Conservation (phyloP, 2,113 vertebrate genomes). For the Heterochromis multidens region DNA sequence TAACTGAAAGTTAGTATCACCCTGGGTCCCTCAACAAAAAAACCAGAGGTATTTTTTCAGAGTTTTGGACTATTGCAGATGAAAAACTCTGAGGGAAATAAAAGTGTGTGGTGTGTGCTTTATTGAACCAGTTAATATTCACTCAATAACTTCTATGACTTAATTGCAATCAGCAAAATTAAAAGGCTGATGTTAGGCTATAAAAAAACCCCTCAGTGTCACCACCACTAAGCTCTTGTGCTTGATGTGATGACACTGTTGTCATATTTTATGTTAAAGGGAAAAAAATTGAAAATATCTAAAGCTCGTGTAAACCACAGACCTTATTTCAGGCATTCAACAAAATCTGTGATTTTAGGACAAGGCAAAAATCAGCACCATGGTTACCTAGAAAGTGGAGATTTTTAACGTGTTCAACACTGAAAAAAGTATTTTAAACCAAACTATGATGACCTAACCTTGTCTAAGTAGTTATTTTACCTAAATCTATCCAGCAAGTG, state of each 20-base stretch:
- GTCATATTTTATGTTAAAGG: background rate
- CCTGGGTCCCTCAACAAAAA: background rate
- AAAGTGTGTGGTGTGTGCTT: background rate
- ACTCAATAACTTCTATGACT: no score
- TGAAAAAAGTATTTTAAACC: accelerated
- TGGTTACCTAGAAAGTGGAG: background rate
- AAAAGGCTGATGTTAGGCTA: background rate
- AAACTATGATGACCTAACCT: background rate
- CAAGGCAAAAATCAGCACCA: background rate
- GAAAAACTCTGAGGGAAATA: background rate
- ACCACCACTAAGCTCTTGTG: background rate
- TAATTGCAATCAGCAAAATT: background rate
- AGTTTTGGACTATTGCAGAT: background rate
- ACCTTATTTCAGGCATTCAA: background rate
- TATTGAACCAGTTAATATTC: background rate
- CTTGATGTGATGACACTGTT: background rate
- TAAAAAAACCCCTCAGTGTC: background rate
- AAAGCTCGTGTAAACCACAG: background rate
- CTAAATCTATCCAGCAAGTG: no score
- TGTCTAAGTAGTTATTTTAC: no score
- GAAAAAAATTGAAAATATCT: no score
- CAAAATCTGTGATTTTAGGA: background rate
- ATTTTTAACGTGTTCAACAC: background rate
- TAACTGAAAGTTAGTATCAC: background rate
- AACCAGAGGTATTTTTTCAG: background rate